Percentiles rank a stretch among this genome's conserved stretches.
Conservation (phyloP, 1,140 invertebrate genomes). For the Archivesica marissinica region DNA sequence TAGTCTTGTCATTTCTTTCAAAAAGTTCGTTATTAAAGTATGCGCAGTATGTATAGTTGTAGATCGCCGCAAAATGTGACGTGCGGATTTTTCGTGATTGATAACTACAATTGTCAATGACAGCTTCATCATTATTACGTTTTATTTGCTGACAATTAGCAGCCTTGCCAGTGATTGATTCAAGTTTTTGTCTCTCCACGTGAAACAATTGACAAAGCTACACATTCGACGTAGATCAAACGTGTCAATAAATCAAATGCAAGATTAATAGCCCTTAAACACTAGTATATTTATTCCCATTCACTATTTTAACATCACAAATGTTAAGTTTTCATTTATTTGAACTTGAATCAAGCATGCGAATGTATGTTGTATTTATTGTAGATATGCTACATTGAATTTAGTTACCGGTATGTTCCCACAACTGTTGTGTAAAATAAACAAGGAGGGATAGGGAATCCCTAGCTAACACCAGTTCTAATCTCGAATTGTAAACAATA, state of each 20-base stretch:
- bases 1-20: neutral
- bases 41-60: neutral
- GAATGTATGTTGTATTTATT: no score
- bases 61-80: conserved; percentile 9
- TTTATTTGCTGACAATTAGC: conserved; percentile 41
- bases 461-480: neutral
- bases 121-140: conserved; percentile 15
- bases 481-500: no score
- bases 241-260: conserved; percentile 60
- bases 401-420: no score
- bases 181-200: conserved; percentile 22
- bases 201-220: conserved; percentile 45
- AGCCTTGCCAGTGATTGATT: conserved; percentile 45
- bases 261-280: conserved; percentile 46
- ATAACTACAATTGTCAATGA: conserved; percentile 4
- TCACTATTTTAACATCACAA: conserved; percentile 47
- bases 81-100: conserved; percentile 5
- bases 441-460: neutral
- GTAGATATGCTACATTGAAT: no score
- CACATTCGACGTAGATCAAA: conserved; percentile 52
- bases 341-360: neutral
- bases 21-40: neutral
- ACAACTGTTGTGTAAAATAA: no score
- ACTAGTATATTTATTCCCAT: conserved; percentile 21
- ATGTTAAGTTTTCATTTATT: conserved; percentile 23